Conservation (phyloP, 1,140 invertebrate species). For the Anastrepha obliqua region DNA sequence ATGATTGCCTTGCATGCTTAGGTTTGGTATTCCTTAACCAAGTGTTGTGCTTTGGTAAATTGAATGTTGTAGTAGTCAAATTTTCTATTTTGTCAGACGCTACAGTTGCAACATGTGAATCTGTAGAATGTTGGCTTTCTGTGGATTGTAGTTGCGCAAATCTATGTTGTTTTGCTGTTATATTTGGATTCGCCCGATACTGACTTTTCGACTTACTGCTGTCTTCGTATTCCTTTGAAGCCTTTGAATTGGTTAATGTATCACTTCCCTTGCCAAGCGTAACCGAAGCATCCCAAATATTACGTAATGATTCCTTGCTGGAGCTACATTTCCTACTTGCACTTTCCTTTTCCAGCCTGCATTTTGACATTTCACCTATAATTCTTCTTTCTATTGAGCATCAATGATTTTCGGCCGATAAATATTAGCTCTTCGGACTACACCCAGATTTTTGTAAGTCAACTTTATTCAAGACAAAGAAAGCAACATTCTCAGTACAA, state of each 20-base stretch:
- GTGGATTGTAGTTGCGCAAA: neutral
- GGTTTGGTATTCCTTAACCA: neutral
- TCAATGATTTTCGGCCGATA: neutral
- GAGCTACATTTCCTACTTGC: neutral
- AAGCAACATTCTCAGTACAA: neutral
- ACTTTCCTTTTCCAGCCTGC: neutral
- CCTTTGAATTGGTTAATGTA: neutral
- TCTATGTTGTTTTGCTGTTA: neutral
- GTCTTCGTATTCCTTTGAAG: neutral
- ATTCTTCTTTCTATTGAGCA: neutral
- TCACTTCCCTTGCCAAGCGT: neutral
- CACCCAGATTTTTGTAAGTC: neutral
- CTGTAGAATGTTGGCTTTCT: neutral
- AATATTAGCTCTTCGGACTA: neutral
- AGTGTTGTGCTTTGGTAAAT: neutral
- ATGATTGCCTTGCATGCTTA: neutral
- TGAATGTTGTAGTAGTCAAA: neutral
- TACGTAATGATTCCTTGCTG: neutral
- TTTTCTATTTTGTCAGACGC: no score
- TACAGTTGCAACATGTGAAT: neutral
- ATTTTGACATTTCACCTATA: slow-evolving; percentile 3
- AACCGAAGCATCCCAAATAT: neutral
- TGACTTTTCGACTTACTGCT: no score
- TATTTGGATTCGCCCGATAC: no score
- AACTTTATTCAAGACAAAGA: neutral